Evolutionary conservation across 1,140 invertebrate genomes (phyloP), one percentile per base, ranked within the genome.

Genomic region (Agrypnia vestita): DNA sequence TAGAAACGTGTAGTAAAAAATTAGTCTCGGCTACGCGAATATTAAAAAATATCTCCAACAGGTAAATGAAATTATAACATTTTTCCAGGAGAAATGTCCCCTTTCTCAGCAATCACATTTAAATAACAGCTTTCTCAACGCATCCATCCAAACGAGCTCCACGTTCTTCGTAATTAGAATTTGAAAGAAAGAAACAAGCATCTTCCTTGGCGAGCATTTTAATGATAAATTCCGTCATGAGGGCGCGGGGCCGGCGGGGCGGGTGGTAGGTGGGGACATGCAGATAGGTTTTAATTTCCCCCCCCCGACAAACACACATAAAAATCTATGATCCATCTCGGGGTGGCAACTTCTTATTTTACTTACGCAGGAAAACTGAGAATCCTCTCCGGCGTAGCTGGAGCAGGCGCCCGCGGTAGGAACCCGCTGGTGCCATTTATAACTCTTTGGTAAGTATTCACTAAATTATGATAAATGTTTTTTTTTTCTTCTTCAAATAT

Each of bases 301-400:
- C 67, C 77, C 80, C 76, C 76, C 59, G 73, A 80, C 81, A 80
- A 83, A 81, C 82, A 81, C 71, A 74, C 82, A 81, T 83, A 83
- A 83, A 83, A 83, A 83, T 83, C 79, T 83, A 83, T 83, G 82
- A 83, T 83, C 82, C 82, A 83, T 83, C 82, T 64, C 82, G 76
- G 74, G 72, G 71, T 80, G 73, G 72, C 53, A 81, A 83, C 82
- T 81, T 83, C 82, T 80, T 81, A 83, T 83, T 83, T 83, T 83
- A 80, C 81, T 82, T 80, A 80, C 82, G 82, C 82, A 80, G 77
- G 78, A 80, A 78, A 73, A 69, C 72, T 46, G 61, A 73, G 71
- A 74, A 74, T 74, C 71, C 43, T 7, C 69, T 25, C 51, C 12
- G 35, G 75, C 51, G 56, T 49, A 11, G 10, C 67, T 67, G 62